phyloP scores from a whole-genome alignment of 2,888 invertebrate genomes.

The Phengaris alcon region DNA sequence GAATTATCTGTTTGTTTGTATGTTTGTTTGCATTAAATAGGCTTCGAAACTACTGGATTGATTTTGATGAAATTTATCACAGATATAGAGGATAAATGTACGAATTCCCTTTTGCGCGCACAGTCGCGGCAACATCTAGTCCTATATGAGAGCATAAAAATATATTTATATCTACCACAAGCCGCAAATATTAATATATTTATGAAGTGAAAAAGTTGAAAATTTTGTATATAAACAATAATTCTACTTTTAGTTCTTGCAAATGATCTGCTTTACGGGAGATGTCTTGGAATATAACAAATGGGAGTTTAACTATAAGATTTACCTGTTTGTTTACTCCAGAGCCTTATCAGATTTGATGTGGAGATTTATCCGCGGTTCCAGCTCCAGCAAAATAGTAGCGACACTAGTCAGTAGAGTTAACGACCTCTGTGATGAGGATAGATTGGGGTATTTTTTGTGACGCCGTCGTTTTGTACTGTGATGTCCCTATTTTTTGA shows the following conservation, averaged over 20 bases:
- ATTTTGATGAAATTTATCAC: too few species aligned
- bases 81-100: too few species aligned
- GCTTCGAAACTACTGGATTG: too few species aligned
- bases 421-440: slow-evolving; percentile 34
- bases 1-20: too few species aligned
- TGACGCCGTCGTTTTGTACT: slow-evolving; percentile 27
- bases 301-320: slow-evolving; percentile 22
- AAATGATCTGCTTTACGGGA: neutral
- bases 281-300: neutral
- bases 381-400: slow-evolving; percentile 15
- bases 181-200: neutral
- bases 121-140: too few species aligned
- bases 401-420: slow-evolving; percentile 30
- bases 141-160: too few species aligned
- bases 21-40: too few species aligned
- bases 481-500: slow-evolving; percentile 6
- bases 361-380: slow-evolving; percentile 30
- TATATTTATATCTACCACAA: neutral
- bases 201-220: neutral
- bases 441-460: slow-evolving; percentile 31
- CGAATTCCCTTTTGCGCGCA: too few species aligned
- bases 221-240: neutral
- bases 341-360: slow-evolving; percentile 26
- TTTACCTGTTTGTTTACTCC: slow-evolving; percentile 27
- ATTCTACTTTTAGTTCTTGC: neutral